Evolutionary conservation across 2,113 vertebrate genomes (phyloP), one percentile per base, ranked within the genome.

Genomic region (Sakesphorus luctuosus): DNA sequence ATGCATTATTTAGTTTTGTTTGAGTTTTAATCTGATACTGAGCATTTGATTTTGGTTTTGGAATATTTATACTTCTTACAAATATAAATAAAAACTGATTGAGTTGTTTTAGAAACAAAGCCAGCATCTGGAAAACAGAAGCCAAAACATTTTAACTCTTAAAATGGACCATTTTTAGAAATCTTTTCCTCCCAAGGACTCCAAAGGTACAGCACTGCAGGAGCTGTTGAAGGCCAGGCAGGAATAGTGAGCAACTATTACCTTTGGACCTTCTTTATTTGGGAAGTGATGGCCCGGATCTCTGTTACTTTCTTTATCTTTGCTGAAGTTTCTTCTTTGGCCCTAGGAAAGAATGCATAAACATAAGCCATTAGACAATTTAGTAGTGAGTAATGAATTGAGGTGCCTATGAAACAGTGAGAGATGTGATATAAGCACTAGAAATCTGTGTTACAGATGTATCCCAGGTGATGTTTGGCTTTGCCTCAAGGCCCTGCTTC

Each of bases 251-350:
- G 10, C 36, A 55, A 20, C 33, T 3, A 0, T 92, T 93, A 99
- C 99, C 99, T 99, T 90, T 98, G 98, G 65, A 99, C 88, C 14
- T 94, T 96, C 76, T 97, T 94, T 67, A 99, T 99, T 97, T 99
- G 98, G 21, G 97, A 94, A 4, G 95, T 98, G 80, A 99, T 93
- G 33, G 96, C 98, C 49, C 97, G 98, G 84, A 99, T 98, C 94
- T 99, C 98, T 3, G 69, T 33, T 26, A 98, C 94, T 96, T 98
- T 99, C 94, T 99, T 98, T 83, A 97, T 86, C 81, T 98, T 99
- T 28, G 96, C 96, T 96, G 98, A 98, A 8, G 97, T 98, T 96
- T 99, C 99, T 91, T 83, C 98, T 89, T 98, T 98, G 53, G 98
- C 98, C 75, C 99, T 99, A 58, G 66, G 66, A 63, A 95, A 69